Evolutionary conservation across 2,888 invertebrate genomes (phyloP).

Genomic region (Actias luna): DNA sequence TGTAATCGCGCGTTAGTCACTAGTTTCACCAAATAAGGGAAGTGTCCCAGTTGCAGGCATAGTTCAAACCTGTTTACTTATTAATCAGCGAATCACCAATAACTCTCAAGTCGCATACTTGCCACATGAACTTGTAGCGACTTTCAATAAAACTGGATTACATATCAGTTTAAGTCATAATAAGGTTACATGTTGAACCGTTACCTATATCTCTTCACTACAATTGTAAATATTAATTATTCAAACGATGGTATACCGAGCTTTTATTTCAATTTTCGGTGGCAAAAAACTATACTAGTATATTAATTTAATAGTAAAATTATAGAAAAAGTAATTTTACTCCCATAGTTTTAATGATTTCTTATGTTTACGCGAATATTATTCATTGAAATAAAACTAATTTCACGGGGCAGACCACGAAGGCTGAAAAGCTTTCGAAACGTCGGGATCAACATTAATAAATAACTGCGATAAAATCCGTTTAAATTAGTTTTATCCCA

Average conservation of each 20-base stretch:
- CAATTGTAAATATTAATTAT: not conserved
- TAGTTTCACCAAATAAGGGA: conserved; percentile 35
- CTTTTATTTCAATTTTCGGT: no score
- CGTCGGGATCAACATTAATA: no score
- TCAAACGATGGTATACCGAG: not conserved
- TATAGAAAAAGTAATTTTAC: no score
- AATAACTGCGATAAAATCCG: no score
- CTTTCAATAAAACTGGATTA: conserved; percentile 33
- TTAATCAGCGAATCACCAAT: conserved; percentile 33
- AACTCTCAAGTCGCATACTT: conserved; percentile 25
- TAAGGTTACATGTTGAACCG: not conserved
- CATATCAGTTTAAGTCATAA: not conserved
- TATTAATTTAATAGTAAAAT: no score
- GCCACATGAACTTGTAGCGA: conserved; percentile 31
- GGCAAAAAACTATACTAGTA: no score
- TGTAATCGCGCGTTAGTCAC: conserved; percentile 12
- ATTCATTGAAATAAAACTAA: no score
- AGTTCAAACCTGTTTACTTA: conserved; percentile 47
- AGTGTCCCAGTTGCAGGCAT: conserved; percentile 35
- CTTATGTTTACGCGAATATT: no score
- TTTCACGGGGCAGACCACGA: no score
- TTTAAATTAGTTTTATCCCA: no score
- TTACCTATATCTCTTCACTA: not conserved
- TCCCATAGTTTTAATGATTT: no score
- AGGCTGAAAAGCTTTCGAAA: no score